A percentile compares a stretch with the other conserved stretches of the same genome.
phyloP scores from a whole-genome alignment of 1,140 invertebrate genomes.

The Drosophila mauritiana region DNA sequence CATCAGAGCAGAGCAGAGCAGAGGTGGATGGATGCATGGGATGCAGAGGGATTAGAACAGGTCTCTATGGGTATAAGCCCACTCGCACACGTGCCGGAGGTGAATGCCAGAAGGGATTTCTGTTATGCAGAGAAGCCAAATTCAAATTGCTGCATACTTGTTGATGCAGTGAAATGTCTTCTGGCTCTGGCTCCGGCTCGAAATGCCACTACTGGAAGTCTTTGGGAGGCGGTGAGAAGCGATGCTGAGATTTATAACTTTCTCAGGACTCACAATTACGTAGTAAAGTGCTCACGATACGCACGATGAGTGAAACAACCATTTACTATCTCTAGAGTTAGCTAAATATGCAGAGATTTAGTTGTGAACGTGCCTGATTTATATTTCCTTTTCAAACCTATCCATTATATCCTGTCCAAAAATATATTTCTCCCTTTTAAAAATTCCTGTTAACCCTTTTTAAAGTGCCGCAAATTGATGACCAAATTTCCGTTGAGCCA shows the following conservation, averaged over 20 bases:
- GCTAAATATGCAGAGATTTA: no score
- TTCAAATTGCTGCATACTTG: constrained; percentile 45
- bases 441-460: background rate
- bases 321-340: no score
- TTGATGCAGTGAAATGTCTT: constrained; percentile 40
- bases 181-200: background rate
- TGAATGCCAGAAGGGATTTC: constrained; percentile 34
- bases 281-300: no score
- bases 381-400: no score
- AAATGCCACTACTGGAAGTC: constrained; percentile 8
- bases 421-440: no score
- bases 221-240: no score
- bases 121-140: constrained; percentile 46
- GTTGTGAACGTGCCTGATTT: no score
- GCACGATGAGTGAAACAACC: no score
- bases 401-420: no score
- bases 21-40: constrained; percentile 57
- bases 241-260: background rate
- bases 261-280: no score
- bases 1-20: constrained; percentile 1
- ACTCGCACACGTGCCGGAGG: constrained; percentile 9
- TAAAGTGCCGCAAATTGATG: constrained; percentile 1
- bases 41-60: constrained; percentile 42
- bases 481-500: background rate
- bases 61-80: constrained; percentile 14